phyloP scores from a whole-genome alignment of 2,797 vertebrate species.

The Platalea minor region DNA sequence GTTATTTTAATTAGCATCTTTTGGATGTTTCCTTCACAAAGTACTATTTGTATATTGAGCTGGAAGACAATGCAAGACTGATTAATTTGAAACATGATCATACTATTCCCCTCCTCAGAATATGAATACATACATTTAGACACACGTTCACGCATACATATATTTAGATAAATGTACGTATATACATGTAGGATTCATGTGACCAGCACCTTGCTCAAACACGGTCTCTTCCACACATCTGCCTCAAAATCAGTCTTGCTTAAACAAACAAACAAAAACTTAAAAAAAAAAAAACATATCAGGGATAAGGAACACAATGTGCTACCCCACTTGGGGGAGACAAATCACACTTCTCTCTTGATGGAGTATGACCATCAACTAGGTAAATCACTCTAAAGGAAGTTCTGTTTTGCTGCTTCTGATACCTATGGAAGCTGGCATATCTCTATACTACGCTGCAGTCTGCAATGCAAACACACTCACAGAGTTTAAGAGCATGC shows the following conservation, averaged over 20 bases:
- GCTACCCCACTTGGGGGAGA: neutral
- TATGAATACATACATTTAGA: neutral
- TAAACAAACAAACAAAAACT: neutral
- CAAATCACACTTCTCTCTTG: neutral
- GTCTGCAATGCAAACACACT: neutral
- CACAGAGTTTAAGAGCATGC: constrained; percentile 9
- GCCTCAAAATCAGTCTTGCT: neutral
- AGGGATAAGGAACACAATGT: neutral
- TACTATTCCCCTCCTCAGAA: neutral
- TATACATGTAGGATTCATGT: neutral
- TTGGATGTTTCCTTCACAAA: neutral
- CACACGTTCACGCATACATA: neutral
- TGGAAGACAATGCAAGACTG: neutral
- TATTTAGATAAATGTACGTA: neutral
- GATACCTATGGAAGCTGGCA: neutral
- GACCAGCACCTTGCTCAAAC: neutral
- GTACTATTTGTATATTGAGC: neutral
- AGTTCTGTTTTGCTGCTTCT: neutral
- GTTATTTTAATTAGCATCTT: neutral
- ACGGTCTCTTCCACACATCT: neutral
- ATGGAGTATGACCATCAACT: neutral
- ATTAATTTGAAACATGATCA: neutral
- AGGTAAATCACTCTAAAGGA: neutral
- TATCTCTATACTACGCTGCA: neutral
- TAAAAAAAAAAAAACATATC: neutral